Percentiles rank a stretch among this genome's conserved stretches.
phyloP scores from a whole-genome alignment of 2,888 invertebrate species.

The Caenorhabditis wallacei region DNA sequence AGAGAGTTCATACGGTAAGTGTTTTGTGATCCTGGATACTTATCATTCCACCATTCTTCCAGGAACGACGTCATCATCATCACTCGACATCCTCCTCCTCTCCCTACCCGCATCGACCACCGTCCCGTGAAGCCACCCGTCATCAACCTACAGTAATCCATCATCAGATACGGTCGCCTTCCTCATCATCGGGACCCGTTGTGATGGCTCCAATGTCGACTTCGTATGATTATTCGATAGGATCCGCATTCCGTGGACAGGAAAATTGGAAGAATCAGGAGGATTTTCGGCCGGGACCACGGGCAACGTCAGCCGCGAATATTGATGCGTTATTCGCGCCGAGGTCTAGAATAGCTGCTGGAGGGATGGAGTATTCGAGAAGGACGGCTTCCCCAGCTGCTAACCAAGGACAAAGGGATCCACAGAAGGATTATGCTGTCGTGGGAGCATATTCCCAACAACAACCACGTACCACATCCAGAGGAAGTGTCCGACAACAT shows the following conservation, averaged over 20 bases:
- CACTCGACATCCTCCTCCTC: constrained; percentile 15
- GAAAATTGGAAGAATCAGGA: constrained; percentile 3
- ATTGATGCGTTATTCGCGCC: constrained; percentile 56
- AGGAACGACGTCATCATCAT: constrained; percentile 61
- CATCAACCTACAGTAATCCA: constrained; percentile 26
- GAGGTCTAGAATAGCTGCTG: constrained; percentile 21
- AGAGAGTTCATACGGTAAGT: constrained; percentile 60
- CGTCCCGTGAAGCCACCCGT: constrained; percentile 1
- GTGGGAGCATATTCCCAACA: constrained; percentile 42
- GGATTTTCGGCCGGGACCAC: constrained; percentile 51
- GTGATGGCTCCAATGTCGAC: constrained; percentile 61
- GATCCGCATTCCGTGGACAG: constrained; percentile 2
- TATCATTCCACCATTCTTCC: background rate
- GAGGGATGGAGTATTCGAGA: constrained; percentile 26
- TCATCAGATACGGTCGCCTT: constrained; percentile 31
- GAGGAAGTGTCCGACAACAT: constrained; percentile 34
- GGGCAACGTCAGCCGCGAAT: constrained; percentile 61
- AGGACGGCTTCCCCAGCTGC: background rate
- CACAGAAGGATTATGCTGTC: constrained; percentile 32
- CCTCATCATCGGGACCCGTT: constrained; percentile 5
- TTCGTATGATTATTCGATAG: constrained; percentile 56
- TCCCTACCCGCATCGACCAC: constrained; percentile 8
- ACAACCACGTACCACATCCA: background rate
- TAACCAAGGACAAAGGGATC: background rate
- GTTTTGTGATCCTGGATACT: background rate